phyloP scores from a whole-genome alignment of 2,113 vertebrate genomes.

The Oriolus oriolus region DNA sequence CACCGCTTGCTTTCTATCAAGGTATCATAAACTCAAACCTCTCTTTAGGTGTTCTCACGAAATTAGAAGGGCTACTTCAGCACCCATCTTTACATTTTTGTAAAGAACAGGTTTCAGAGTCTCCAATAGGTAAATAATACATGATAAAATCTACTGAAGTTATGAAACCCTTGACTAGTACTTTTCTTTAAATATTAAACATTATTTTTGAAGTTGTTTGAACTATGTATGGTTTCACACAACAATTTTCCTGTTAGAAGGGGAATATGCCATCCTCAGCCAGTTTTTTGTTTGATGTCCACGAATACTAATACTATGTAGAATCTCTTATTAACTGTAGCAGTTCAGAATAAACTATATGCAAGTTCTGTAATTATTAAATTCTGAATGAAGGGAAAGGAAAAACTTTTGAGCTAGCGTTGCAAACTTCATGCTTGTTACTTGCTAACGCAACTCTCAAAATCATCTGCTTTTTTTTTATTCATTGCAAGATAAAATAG shows the following conservation, averaged over 20 bases:
- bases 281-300: conserved; percentile 65
- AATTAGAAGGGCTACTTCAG: conserved; percentile 13
- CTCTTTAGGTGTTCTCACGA: background rate
- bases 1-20: background rate
- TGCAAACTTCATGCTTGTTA: background rate
- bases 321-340: conserved; percentile 21
- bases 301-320: conserved; percentile 36
- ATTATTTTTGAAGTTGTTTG: conserved; percentile 71
- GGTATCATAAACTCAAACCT: background rate
- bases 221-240: conserved; percentile 53
- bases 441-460: background rate
- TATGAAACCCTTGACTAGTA: conserved; percentile 59
- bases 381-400: background rate
- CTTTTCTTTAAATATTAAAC: conserved; percentile 78
- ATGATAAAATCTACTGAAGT: conserved; percentile 66
- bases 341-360: conserved; percentile 21
- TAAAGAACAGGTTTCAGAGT: conserved; percentile 30
- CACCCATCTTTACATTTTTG: conserved; percentile 56
- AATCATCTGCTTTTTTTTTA: background rate
- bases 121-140: conserved; percentile 66
- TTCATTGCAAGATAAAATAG: background rate
- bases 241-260: conserved; percentile 68
- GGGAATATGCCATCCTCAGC: conserved; percentile 63
- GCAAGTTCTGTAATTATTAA: conserved; percentile 23
- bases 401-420: background rate